phyloP scores from a whole-genome alignment of 2,888 invertebrate genomes.

The Baronia brevicornis region DNA sequence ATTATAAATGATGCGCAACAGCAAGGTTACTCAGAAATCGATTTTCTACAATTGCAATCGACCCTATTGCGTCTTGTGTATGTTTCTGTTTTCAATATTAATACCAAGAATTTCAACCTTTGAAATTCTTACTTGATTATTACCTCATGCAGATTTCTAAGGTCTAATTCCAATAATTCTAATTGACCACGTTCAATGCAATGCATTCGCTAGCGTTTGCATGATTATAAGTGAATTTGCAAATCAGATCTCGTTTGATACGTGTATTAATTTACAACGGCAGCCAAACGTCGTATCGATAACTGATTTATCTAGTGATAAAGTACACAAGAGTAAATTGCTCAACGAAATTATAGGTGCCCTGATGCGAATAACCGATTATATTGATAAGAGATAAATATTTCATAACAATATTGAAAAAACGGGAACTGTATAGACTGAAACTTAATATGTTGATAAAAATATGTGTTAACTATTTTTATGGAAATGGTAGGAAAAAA shows the following conservation, averaged over 20 bases:
- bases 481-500: no score
- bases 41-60: no score
- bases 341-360: slow-evolving; percentile 32
- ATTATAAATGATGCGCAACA: no score
- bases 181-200: slow-evolving; percentile 33
- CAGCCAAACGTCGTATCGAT: slow-evolving; percentile 37
- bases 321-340: slow-evolving; percentile 32
- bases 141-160: slow-evolving; percentile 31
- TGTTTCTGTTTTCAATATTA: no score
- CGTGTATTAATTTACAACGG: slow-evolving; percentile 41
- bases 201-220: slow-evolving; percentile 31
- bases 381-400: slow-evolving; percentile 18
- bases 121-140: slow-evolving; percentile 26
- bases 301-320: slow-evolving; percentile 52
- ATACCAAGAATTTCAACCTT: slow-evolving; percentile 39
- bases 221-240: slow-evolving; percentile 47
- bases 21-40: no score
- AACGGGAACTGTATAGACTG: no score
- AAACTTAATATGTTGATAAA: no score
- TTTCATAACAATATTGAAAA: slow-evolving; percentile 7
- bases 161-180: slow-evolving; percentile 43
- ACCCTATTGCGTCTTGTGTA: no score
- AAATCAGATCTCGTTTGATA: slow-evolving; percentile 52
- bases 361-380: slow-evolving; percentile 27
- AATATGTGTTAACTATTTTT: no score